These are phyloP conservation scores for Crocodylus rhombifer DNA, from an alignment of 2,797 vertebrate species.

Conservation along the genomic window DNA sequence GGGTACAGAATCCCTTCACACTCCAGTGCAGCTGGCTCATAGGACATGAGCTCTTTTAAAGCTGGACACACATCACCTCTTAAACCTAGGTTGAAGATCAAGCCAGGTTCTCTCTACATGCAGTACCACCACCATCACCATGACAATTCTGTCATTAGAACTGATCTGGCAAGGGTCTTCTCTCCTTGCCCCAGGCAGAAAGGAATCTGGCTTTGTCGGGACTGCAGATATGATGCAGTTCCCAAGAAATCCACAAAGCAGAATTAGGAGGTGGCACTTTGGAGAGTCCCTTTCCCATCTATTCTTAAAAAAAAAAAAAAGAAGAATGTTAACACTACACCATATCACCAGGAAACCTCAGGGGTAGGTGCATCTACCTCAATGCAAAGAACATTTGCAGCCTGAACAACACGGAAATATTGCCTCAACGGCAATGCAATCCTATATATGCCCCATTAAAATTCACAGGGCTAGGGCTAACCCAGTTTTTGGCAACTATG, in stretches of 20 bases:
- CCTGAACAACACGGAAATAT: no score
- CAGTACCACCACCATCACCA: not conserved
- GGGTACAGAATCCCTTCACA: not conserved
- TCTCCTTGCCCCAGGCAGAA: not conserved
- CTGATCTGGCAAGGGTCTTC: not conserved
- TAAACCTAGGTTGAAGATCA: not conserved
- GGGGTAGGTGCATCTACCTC: not conserved
- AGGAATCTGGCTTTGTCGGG: not conserved
- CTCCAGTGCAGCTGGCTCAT: not conserved
- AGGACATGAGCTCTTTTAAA: not conserved
- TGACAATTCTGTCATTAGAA: not conserved
- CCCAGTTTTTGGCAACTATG: not conserved
- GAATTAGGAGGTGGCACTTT: not conserved
- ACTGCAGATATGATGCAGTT: not conserved
- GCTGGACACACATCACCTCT: not conserved
- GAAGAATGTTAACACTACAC: not conserved
- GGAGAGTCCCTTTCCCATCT: not conserved
- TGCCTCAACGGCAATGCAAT: no score
- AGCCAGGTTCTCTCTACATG: not conserved
- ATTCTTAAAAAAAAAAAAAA: no score
- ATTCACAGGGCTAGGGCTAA: not conserved
- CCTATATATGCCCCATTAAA: no score
- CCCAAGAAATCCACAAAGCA: not conserved
- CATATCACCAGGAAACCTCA: not conserved
- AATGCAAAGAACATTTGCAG: not conserved